Evolutionary conservation across 2,113 vertebrate genomes (phyloP), one percentile per base, ranked within the genome.

Genomic region (Crotophaga sulcirostris): DNA sequence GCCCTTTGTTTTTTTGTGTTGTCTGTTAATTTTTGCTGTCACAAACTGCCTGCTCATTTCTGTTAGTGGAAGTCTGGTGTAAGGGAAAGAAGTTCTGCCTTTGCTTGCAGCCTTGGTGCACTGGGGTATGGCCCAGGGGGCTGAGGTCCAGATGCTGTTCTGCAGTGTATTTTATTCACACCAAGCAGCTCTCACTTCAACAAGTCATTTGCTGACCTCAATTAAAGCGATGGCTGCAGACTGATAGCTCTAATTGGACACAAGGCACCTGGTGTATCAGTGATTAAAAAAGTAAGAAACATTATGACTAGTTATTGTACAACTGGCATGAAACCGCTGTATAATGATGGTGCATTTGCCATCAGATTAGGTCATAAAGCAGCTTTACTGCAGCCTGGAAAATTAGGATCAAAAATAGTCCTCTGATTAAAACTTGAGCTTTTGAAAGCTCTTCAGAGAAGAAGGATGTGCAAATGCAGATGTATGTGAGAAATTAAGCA

Each of bases 361-460:
- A 7, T 91, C 87, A 66, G 91, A 95, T 92, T 87, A 85, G 91
- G 93, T 94, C 93, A 79, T 49, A 70, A 78, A 87, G 91, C 66
- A 91, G 87, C 87, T 94, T 93, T 94, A 66, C 77, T 91, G 89
- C 74, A 82, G 81, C 84, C 85, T 84, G 58, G 77, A 87, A 96
- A 96, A 93, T 94, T 21, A 94, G 49, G 51, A 82, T 84, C 84
- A 91, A 92, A 96, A 94, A 94, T 94, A 96, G 96, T 84, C 49
- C 80, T 81, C 69, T 97, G 89, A 92, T 96, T 96, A 95, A 96
- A 95, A 96, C 89, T 94, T 94, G 56, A 82, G 91, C 69, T 93
- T 84, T 42, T 84, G 86, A 94, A 96, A 91, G 94, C 95, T 92
- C 94, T 91, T 94, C 66, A 63, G 89, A 91, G 80, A 89, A 92